These are phyloP conservation scores for Champsocephalus esox DNA, from an alignment of 2,797 vertebrate genomes.

Conservation along the genomic window DNA sequence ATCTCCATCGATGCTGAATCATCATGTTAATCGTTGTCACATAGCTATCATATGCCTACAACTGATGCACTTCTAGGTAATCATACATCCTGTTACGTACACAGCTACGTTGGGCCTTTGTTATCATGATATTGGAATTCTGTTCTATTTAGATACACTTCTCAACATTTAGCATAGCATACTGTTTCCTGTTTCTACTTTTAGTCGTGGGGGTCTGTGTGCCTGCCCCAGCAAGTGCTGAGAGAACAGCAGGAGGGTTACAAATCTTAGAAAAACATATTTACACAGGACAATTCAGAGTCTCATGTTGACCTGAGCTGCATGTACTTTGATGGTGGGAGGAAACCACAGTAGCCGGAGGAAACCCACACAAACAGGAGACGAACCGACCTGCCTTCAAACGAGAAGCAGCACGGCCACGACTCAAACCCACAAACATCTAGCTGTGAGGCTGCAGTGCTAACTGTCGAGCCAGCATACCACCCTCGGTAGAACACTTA, in stretches of 20 bases:
- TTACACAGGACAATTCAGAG: slow-evolving; percentile 26
- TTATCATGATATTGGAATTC: too few relatives aligned
- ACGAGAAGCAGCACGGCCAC: slow-evolving; percentile 23
- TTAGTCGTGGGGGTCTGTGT: neutral
- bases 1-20: too few relatives aligned
- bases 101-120: too few relatives aligned
- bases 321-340: slow-evolving; percentile 26
- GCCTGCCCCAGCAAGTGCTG: neutral
- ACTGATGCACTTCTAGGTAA: too few relatives aligned
- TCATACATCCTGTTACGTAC: too few relatives aligned
- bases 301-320: slow-evolving; percentile 33
- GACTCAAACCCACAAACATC: slow-evolving; percentile 45
- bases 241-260: neutral
- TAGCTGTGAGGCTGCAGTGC: slow-evolving; percentile 27
- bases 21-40: too few relatives aligned
- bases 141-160: neutral
- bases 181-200: neutral
- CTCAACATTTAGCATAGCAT: neutral
- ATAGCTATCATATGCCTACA: too few relatives aligned
- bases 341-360: slow-evolving; percentile 24
- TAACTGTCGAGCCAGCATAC: slow-evolving; percentile 34
- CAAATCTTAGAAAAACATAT: slow-evolving; percentile 15
- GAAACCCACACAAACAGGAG: slow-evolving; percentile 46
- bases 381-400: slow-evolving; percentile 23
- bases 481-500: slow-evolving; percentile 31